Base-by-base conservation (phyloP, 1,140 invertebrate species). In the Cyrtorhinus lividipennis region DNA sequence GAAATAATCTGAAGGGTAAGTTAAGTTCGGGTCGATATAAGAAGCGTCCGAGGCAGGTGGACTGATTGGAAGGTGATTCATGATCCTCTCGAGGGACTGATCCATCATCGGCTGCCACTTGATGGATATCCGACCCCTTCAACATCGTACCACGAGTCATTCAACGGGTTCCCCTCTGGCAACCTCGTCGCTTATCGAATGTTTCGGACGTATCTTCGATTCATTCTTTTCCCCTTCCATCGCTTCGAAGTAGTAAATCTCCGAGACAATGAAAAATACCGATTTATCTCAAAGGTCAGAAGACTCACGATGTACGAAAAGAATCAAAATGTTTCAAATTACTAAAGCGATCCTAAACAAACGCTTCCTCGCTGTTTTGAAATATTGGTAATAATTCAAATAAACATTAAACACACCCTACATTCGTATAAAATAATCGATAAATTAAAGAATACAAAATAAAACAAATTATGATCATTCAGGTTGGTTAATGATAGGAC, bases 61-160 rank as follows among this genome's bases (percentile, higher is more conserved):
- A 53, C 48, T 53, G 48, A 53, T 53, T 53, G 48, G 48, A 53
- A 53, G 48, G 48, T 53, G 48, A 53, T 53, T 53, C 48, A 53
- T 53, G 48, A 53, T 53, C 20, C 48, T 20, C 48, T 20, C 20
- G 10, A 53, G 48, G 48, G 48, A 53, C 48, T 53, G 48, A 53
- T 53, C 48, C 48, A 53, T 53, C 48, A 53, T 53, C 48, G 48
- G 48, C 48, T 13, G 48, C 10, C 48, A 10, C 48, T 53, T 53
- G 48, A 53, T 53, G 48, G 48, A 53, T 53, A 53, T 53, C 20
- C 48, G 8, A 53, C 8, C 48, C 48, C 48, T 53, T 5, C 48
- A 53, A 12, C 12, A 12, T 20, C 10, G 12, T 20, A 3, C 48
- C 20, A 53, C 48, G 5, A 53, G 48, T 20, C 48, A 53, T 8